These are phyloP conservation scores for Ceyx margarethae DNA, from an alignment of 2,113 vertebrate species.

Conservation along the genomic window DNA sequence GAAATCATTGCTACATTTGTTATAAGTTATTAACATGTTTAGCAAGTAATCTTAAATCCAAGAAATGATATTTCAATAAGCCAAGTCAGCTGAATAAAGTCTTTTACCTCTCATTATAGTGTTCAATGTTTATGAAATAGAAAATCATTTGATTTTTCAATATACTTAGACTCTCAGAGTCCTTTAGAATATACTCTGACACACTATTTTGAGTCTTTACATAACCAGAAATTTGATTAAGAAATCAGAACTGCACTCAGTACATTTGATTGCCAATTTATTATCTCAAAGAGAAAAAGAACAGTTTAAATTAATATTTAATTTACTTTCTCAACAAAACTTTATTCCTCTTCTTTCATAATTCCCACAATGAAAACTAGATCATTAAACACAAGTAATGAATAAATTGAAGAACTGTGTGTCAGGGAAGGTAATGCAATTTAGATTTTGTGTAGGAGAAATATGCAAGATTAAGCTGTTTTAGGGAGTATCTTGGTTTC, in stretches of 20 bases:
- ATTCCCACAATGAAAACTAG: neutral
- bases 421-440: neutral
- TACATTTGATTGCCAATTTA: neutral
- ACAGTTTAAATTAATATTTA: neutral
- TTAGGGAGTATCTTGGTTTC: neutral
- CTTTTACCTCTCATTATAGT: neutral
- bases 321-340: neutral
- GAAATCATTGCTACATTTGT: neutral
- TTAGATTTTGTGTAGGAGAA: neutral
- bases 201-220: neutral
- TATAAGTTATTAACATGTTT: neutral
- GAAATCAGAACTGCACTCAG: neutral
- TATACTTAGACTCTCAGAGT: neutral
- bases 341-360: neutral
- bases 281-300: neutral
- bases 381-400: neutral
- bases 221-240: neutral
- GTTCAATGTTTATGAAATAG: neutral
- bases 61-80: neutral
- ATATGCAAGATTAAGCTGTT: neutral
- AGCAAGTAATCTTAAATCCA: neutral
- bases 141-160: slow-evolving; percentile 9
- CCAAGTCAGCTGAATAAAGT: neutral
- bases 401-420: neutral
- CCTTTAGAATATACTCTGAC: neutral